Conservation (phyloP, 92 coral and sea anemone genomes). For the Hydrozoanthus gracilis region DNA sequence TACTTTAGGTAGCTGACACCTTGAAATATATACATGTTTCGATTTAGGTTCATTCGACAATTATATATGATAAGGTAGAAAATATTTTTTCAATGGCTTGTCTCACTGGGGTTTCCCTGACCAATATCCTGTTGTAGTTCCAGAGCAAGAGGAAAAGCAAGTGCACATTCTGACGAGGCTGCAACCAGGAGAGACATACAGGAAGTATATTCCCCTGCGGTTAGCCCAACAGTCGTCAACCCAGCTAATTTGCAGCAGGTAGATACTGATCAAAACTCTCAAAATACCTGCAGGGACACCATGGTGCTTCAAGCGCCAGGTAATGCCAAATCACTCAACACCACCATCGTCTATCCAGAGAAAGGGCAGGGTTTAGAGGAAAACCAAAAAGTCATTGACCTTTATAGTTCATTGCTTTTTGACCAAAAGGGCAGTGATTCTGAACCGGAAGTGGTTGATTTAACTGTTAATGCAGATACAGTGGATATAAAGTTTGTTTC, state of each 20-base stretch:
- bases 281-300: conserved; percentile 2
- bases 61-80: background rate
- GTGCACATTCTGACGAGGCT: background rate
- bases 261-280: background rate
- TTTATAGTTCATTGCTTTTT: conserved; percentile 67
- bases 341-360: background rate
- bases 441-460: conserved; percentile 45
- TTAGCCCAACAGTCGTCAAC: background rate
- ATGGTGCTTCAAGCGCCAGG: conserved; percentile 18
- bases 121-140: background rate
- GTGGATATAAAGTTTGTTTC: background rate
- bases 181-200: background rate
- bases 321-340: background rate
- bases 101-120: background rate
- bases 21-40: background rate
- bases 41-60: background rate
- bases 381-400: conserved; percentile 50
- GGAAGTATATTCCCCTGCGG: background rate
- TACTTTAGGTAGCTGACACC: background rate
- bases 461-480: background rate
- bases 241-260: conserved; percentile 12
- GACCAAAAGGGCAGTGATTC: conserved; percentile 50
- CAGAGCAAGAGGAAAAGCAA: conserved; percentile 1
- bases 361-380: conserved; percentile 2
- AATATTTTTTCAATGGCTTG: background rate